Evolutionary conservation across 2,888 invertebrate genomes (phyloP).

Genomic region (Heliconius ethilla): DNA sequence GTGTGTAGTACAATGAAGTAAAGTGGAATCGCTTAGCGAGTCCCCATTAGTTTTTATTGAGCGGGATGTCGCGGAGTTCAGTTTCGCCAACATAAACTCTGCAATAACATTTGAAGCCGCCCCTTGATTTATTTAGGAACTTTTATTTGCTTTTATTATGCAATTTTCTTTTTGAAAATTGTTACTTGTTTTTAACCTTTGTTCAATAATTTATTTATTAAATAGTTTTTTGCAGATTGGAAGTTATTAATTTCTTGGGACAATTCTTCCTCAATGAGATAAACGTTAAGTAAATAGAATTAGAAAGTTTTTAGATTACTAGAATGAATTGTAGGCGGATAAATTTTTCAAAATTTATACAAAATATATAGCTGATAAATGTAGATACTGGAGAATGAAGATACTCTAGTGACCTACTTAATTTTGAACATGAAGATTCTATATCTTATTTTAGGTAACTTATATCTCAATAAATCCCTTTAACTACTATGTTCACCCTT

Average conservation of each 20-base stretch:
- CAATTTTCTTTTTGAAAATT: neutral
- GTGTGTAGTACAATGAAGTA: slow-evolving; percentile 23
- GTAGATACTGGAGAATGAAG: neutral
- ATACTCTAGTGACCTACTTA: slow-evolving; percentile 23
- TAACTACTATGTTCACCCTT: slow-evolving; percentile 75
- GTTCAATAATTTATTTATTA: neutral
- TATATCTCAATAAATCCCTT: slow-evolving; percentile 56
- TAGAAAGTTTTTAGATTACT: neutral
- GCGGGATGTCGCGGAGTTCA: slow-evolving; percentile 49
- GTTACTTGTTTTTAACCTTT: slow-evolving; percentile 2
- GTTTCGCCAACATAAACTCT: slow-evolving; percentile 52
- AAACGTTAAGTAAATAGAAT: neutral
- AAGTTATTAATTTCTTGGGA: too few species aligned
- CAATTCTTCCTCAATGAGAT: neutral
- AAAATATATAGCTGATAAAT: too few species aligned
- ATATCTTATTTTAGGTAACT: slow-evolving; percentile 29
- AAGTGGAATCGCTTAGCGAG: slow-evolving; percentile 54
- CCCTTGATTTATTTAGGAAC: slow-evolving; percentile 37
- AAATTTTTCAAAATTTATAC: neutral
- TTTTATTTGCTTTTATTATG: slow-evolving; percentile 12
- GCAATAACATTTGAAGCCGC: slow-evolving; percentile 53
- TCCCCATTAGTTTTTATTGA: slow-evolving; percentile 66
- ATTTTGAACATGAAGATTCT: slow-evolving; percentile 23
- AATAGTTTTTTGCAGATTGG: neutral
- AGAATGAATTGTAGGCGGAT: too few species aligned